These are phyloP conservation scores for Caenorhabditis sp. DNA, from an alignment of 2,888 invertebrate species.

Conservation along the genomic window DNA sequence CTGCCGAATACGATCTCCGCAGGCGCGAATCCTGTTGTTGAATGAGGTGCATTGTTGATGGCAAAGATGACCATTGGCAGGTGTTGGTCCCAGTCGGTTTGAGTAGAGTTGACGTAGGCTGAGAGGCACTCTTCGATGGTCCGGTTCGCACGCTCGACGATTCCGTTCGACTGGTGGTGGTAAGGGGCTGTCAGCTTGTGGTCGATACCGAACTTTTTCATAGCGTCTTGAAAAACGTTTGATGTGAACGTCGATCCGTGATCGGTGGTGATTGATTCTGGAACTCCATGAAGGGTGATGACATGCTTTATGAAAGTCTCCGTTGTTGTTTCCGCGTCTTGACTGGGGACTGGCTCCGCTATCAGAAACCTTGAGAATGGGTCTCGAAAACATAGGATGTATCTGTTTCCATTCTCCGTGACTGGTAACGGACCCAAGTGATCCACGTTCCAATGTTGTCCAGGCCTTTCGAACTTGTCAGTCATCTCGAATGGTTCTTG, in stretches of 20 bases:
- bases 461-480: conserved; percentile 21
- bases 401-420: conserved; percentile 24
- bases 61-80: conserved; percentile 5
- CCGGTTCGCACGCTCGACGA: conserved; percentile 27
- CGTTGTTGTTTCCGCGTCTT: neutral
- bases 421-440: conserved; percentile 49
- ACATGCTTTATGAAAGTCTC: conserved; percentile 10
- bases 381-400: conserved; percentile 32
- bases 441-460: conserved; percentile 44
- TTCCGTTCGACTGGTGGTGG: conserved; percentile 27
- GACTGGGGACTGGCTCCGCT: conserved; percentile 7
- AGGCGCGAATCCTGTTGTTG: neutral
- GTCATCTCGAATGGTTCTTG: conserved; percentile 38
- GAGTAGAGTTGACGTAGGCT: neutral
- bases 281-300: conserved; percentile 26
- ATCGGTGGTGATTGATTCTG: conserved; percentile 44
- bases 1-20: neutral
- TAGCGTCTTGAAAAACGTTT: conserved; percentile 3
- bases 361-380: conserved; percentile 34
- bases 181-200: conserved; percentile 22
- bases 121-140: conserved; percentile 32
- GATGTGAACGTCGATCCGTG: conserved; percentile 33
- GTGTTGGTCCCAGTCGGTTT: conserved; percentile 31
- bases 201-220: conserved; percentile 13
- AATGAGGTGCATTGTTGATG: neutral